A percentile compares a stretch with the other conserved stretches of the same genome.
Conservation (phyloP, 2,797 vertebrate genomes). For the Chaenodraco wilsoni region DNA sequence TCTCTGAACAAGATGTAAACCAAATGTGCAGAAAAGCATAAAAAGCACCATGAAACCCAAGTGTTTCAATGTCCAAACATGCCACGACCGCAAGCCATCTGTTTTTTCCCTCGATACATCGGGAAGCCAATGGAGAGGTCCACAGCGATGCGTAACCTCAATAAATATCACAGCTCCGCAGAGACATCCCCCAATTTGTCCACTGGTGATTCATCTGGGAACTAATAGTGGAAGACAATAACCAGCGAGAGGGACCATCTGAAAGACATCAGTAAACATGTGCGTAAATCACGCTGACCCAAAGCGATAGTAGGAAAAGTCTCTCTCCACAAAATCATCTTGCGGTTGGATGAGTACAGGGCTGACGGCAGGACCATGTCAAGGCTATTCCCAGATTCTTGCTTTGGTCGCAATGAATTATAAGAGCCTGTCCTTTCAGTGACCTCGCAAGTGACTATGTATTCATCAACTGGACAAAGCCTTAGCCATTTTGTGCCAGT, state of each 20-base stretch:
- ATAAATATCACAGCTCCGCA: conserved; percentile 80
- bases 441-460: conserved; percentile 60
- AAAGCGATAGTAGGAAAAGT: conserved; percentile 67
- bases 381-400: conserved; percentile 74
- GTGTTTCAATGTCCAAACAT: conserved; percentile 83
- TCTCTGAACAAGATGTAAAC: conserved; percentile 72
- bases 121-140: conserved; percentile 75
- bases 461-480: conserved; percentile 24
- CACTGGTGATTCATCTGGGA: conserved; percentile 82
- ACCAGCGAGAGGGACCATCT: conserved; percentile 75
- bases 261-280: conserved; percentile 84
- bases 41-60: conserved; percentile 81
- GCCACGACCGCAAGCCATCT: conserved; percentile 80
- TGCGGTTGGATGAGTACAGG: conserved; percentile 69
- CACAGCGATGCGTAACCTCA: conserved; percentile 80
- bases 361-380: conserved; percentile 62
- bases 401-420: conserved; percentile 58
- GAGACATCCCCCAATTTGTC: conserved; percentile 79
- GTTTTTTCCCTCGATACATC: conserved; percentile 74
- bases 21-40: conserved; percentile 77
- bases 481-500: not conserved
- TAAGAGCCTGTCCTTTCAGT: conserved; percentile 64
- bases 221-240: conserved; percentile 83
- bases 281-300: conserved; percentile 81
- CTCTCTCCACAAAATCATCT: conserved; percentile 71